phyloP scores from a whole-genome alignment of 2,113 vertebrate species.

The Antigone vipio region DNA sequence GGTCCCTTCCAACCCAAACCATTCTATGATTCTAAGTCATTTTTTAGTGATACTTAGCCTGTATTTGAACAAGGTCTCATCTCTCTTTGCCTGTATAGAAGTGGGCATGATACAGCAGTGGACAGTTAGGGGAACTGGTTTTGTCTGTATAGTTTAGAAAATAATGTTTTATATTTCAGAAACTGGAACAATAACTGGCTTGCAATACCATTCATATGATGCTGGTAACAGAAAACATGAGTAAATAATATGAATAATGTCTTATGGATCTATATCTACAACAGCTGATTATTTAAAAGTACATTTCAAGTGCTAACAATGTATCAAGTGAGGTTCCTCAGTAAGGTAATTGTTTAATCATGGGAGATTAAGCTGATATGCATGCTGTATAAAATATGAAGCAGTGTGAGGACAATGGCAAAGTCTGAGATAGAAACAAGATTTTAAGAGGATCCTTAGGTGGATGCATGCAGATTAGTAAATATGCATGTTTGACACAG shows the following conservation, averaged over 20 bases:
- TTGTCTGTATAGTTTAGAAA: background rate
- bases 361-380: background rate
- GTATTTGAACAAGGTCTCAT: background rate
- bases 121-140: background rate
- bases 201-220: background rate
- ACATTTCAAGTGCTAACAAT: background rate
- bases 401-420: background rate
- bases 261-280: background rate
- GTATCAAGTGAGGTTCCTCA: background rate
- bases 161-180: background rate
- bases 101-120: background rate
- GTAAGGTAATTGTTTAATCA: background rate
- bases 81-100: background rate
- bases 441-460: background rate
- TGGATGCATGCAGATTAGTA: background rate
- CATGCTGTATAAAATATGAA: fast-evolving
- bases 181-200: background rate
- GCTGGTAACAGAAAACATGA: background rate
- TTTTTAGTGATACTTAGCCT: background rate
- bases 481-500: background rate
- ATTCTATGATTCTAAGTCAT: background rate
- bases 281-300: background rate
- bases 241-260: background rate
- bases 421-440: background rate
- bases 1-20: no score